Evolutionary conservation across 2,113 vertebrate species (phyloP).

Genomic region (Varanus komodoensis): DNA sequence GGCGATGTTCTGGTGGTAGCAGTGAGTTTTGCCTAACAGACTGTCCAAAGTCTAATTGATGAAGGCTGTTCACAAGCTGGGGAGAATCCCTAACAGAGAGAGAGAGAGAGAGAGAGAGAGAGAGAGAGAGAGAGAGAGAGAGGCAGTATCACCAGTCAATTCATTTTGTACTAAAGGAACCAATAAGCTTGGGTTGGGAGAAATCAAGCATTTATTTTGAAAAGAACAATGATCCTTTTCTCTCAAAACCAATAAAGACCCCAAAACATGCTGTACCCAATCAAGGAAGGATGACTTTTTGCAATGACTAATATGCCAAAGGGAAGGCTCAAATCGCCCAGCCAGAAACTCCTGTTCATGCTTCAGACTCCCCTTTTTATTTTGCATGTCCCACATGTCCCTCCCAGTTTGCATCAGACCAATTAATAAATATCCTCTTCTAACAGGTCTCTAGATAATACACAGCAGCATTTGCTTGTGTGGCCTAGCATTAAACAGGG

Average conservation of each 20-base stretch:
- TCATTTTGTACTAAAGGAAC: constrained; percentile 39
- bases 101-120: not conserved
- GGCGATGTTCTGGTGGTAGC: not conserved
- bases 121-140: not conserved
- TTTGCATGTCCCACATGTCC: constrained; percentile 59
- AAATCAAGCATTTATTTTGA: constrained; percentile 64
- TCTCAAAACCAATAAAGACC: constrained; percentile 48
- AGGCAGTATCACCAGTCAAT: constrained; percentile 48
- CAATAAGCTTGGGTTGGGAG: constrained; percentile 13
- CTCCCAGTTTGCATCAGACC: constrained; percentile 64
- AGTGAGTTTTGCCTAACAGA: constrained; percentile 20
- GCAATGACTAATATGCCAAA: constrained; percentile 44
- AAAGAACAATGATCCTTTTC: constrained; percentile 49
- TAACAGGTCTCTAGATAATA: constrained; percentile 75
- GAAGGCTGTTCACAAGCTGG: not conserved
- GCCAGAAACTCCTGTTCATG: constrained; percentile 42
- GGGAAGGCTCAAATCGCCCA: constrained; percentile 48
- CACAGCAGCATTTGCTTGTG: constrained; percentile 68
- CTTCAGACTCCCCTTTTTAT: constrained; percentile 55
- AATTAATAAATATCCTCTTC: constrained; percentile 71
- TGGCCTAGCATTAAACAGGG: constrained; percentile 73
- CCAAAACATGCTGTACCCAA: constrained; percentile 53
- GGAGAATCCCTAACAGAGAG: rapidly evolving
- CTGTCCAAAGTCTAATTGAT: constrained; percentile 55
- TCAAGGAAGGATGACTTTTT: constrained; percentile 47